Conservation (phyloP, 2,888 invertebrate genomes). For the Brachyopa scutellaris region DNA sequence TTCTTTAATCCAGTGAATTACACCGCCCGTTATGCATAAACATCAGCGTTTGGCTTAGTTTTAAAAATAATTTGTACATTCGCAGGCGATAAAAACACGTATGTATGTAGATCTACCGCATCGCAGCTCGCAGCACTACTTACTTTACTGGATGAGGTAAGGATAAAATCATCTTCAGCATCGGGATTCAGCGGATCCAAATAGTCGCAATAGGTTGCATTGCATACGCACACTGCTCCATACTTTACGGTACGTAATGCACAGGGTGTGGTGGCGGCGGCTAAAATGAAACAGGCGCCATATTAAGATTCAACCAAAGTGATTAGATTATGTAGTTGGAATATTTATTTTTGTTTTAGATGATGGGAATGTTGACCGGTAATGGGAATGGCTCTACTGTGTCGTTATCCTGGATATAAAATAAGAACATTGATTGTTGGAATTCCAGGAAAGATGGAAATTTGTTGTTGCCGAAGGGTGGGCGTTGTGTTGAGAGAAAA, state of each 20-base stretch:
- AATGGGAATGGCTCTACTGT: too few relatives aligned
- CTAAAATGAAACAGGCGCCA: slow-evolving; percentile 40
- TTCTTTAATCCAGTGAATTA: background rate
- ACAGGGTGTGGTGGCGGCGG: slow-evolving; percentile 76
- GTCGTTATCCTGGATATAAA: too few relatives aligned
- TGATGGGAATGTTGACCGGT: too few relatives aligned
- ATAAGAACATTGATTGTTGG: too few relatives aligned
- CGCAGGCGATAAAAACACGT: too few relatives aligned
- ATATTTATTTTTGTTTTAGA: too few relatives aligned
- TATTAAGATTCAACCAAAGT: too few relatives aligned
- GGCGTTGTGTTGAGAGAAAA: too few relatives aligned
- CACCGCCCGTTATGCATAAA: slow-evolving; percentile 4
- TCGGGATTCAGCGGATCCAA: slow-evolving; percentile 83
- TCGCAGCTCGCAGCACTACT: slow-evolving; percentile 74
- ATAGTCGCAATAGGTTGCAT: slow-evolving; percentile 87
- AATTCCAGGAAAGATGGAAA: too few relatives aligned
- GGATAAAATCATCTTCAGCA: slow-evolving; percentile 82
- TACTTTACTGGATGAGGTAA: slow-evolving; percentile 85
- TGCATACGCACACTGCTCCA: slow-evolving; percentile 87
- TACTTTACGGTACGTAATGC: slow-evolving; percentile 74
- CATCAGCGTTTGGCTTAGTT: background rate
- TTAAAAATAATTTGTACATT: slow-evolving; percentile 25
- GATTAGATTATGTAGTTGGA: too few relatives aligned
- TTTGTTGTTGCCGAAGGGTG: too few relatives aligned
- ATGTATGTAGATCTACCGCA: too few relatives aligned